phyloP scores from a whole-genome alignment of 2,888 invertebrate species.

The Proisotoma minuta region DNA sequence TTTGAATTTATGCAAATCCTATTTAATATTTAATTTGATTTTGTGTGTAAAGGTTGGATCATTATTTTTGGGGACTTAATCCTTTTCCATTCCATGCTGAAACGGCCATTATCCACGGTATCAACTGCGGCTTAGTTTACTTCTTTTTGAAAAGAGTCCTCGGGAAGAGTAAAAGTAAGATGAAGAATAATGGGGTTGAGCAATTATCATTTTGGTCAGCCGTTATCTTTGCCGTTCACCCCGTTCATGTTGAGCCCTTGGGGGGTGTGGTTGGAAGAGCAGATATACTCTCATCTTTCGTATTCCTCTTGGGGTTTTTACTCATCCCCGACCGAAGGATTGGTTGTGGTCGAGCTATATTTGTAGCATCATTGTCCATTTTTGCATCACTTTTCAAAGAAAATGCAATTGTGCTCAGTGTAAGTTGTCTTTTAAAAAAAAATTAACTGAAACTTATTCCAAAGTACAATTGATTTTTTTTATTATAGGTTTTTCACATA shows the following conservation, averaged over 20 bases:
- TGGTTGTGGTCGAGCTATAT: slow-evolving; percentile 2
- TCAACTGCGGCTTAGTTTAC: slow-evolving; percentile 55
- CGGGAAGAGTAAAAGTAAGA: slow-evolving; percentile 32
- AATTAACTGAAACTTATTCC: neutral
- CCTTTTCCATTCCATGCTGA: slow-evolving; percentile 64
- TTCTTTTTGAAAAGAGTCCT: slow-evolving; percentile 50
- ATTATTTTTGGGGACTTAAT: slow-evolving; percentile 58
- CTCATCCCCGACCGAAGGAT: slow-evolving; percentile 12
- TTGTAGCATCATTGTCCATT: slow-evolving; percentile 26
- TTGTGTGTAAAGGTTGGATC: slow-evolving; percentile 59
- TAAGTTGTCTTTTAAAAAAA: slow-evolving; percentile 11
- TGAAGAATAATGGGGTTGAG: neutral
- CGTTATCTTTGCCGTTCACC: slow-evolving; percentile 81
- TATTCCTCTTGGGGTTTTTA: slow-evolving; percentile 66
- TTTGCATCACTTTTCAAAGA: slow-evolving; percentile 45
- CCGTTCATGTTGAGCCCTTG: slow-evolving; percentile 86
- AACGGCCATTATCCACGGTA: slow-evolving; percentile 69
- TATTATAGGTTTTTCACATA: slow-evolving; percentile 24
- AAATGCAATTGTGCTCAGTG: slow-evolving; percentile 40
- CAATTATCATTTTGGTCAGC: slow-evolving; percentile 61
- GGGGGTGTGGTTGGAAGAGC: slow-evolving; percentile 75
- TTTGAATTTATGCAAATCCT: neutral
- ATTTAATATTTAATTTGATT: neutral
- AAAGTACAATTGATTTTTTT: neutral
- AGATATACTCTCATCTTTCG: slow-evolving; percentile 67